A percentile compares a stretch with the other conserved stretches of the same genome.
Evolutionary conservation across 2,113 vertebrate genomes (phyloP).

Genomic region (Zosterops hypoxanthus): DNA sequence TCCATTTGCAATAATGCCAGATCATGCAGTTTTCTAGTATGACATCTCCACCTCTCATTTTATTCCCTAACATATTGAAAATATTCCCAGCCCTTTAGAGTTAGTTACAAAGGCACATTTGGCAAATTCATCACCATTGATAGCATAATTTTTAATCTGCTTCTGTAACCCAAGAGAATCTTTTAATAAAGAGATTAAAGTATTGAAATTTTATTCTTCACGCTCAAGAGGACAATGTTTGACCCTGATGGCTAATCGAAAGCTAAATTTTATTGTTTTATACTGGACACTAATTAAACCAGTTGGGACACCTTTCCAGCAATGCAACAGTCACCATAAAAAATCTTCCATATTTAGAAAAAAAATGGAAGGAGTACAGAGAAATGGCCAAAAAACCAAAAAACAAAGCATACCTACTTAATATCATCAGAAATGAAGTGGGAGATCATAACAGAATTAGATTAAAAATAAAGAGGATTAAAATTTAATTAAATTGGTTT

Average conservation of each 20-base stretch:
- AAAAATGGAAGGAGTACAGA: background rate
- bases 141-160: slow-evolving; percentile 46
- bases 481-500: slow-evolving; percentile 12
- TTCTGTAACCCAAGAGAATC: slow-evolving; percentile 31
- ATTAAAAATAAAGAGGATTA: slow-evolving; percentile 37
- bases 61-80: slow-evolving; percentile 7
- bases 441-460: background rate
- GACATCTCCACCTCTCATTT: background rate
- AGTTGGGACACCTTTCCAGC: slow-evolving; percentile 9
- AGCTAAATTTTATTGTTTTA: background rate
- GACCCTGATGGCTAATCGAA: slow-evolving; percentile 39
- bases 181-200: slow-evolving; percentile 68
- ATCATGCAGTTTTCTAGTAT: background rate
- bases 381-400: background rate
- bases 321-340: background rate
- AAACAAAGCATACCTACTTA: background rate
- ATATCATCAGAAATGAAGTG: background rate
- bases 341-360: background rate
- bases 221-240: background rate
- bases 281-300: slow-evolving; percentile 10
- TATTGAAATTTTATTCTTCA: slow-evolving; percentile 25
- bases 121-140: slow-evolving; percentile 12
- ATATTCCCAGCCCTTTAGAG: slow-evolving; percentile 18
- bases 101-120: slow-evolving; percentile 35
- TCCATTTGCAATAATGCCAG: background rate